phyloP scores from a whole-genome alignment of 2,797 vertebrate genomes.

The Propithecus deckenii region DNA sequence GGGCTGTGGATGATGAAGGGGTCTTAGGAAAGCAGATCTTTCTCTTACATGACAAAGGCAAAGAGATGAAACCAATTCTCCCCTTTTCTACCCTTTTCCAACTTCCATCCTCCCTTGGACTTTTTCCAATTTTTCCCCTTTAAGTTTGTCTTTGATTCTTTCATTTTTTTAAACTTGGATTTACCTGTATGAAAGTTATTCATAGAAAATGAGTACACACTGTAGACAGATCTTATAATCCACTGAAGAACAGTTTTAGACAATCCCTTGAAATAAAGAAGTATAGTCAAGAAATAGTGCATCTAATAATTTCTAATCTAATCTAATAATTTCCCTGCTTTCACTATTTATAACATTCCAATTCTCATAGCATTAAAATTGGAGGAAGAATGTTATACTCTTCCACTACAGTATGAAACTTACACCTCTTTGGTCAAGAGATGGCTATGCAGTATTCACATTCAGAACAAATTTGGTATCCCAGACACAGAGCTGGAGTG shows the following conservation, averaged over 20 bases:
- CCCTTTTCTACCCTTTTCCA: not conserved
- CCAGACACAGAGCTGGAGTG: constrained; percentile 53
- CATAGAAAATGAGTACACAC: not conserved
- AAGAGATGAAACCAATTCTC: not conserved
- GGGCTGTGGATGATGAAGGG: accelerated
- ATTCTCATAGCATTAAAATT: not conserved
- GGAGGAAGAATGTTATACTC: not conserved
- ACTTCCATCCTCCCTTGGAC: not conserved
- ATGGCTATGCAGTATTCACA: constrained; percentile 23
- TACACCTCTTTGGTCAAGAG: constrained; percentile 43
- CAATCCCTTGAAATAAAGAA: not conserved
- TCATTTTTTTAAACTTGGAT: not conserved
- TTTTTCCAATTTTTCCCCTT: not conserved
- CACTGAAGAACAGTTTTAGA: not conserved
- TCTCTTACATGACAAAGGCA: not conserved
- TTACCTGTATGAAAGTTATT: not conserved
- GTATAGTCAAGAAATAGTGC: not conserved
- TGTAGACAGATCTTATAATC: not conserved
- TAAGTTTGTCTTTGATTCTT: not conserved
- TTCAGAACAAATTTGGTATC: constrained; percentile 55
- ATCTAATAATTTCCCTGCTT: too few species aligned
- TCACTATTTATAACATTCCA: constrained; percentile 24
- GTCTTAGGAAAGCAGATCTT: not conserved
- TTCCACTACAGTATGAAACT: not conserved
- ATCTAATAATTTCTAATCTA: too few species aligned